A percentile compares a stretch with the other conserved stretches of the same genome.
These are phyloP conservation scores for Nineta flava DNA, from an alignment of 2,888 invertebrate species.

Conservation along the genomic window DNA sequence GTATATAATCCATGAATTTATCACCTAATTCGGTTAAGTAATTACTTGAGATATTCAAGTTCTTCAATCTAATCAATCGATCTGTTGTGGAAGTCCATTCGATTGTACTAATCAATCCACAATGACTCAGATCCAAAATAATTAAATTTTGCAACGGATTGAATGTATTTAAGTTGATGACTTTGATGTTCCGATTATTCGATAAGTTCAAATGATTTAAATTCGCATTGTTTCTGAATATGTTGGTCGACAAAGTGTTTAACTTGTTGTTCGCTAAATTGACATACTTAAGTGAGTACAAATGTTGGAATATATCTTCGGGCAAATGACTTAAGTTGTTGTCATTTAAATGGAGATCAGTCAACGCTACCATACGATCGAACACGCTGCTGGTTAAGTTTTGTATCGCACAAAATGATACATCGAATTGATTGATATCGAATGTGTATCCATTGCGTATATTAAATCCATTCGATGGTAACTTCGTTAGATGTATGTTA, in stretches of 20 bases:
- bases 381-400: neutral
- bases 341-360: neutral
- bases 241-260: neutral
- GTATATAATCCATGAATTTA: neutral
- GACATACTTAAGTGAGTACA: neutral
- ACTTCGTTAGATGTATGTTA: neutral
- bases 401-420: neutral
- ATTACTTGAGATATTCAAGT: neutral
- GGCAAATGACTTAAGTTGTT: neutral
- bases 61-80: neutral
- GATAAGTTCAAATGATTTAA: neutral
- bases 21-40: neutral
- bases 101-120: neutral
- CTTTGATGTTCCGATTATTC: neutral
- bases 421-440: neutral
- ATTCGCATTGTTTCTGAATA: neutral
- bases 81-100: neutral
- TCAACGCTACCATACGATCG: neutral
- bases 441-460: neutral
- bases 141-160: neutral
- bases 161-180: neutral
- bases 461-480: neutral
- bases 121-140: neutral
- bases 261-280: neutral
- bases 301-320: neutral